These are phyloP conservation scores for Anseranas semipalmata DNA, from an alignment of 2,113 vertebrate species.

Conservation along the genomic window DNA sequence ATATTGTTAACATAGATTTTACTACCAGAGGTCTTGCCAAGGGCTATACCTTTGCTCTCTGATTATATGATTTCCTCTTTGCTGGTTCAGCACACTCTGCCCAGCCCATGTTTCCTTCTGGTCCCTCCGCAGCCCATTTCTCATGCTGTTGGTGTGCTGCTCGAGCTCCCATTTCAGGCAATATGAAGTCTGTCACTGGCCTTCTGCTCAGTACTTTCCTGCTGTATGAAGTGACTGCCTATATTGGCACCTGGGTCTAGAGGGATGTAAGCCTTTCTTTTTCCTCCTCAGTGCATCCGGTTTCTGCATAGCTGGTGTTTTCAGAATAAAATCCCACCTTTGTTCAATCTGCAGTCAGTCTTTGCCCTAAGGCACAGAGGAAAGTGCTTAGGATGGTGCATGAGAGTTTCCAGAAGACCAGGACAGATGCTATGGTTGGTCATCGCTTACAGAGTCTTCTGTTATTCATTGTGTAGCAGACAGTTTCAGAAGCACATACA, in stretches of 20 bases:
- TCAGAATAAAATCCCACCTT: background rate
- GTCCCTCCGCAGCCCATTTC: background rate
- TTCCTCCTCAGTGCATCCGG: background rate
- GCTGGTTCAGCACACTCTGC: background rate
- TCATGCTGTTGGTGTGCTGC: background rate
- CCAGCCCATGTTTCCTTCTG: background rate
- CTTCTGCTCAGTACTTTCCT: background rate
- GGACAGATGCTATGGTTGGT: background rate
- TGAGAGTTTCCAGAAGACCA: background rate
- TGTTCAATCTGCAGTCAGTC: background rate
- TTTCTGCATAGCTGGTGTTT: background rate
- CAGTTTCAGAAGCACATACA: background rate
- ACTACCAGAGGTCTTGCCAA: background rate
- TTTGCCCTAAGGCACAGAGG: background rate
- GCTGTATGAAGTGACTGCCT: background rate
- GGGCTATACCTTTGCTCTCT: background rate
- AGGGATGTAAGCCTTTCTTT: background rate
- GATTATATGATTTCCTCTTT: background rate
- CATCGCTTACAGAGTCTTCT: background rate
- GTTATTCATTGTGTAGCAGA: background rate
- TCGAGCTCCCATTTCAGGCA: background rate
- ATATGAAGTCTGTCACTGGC: background rate
- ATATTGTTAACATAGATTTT: conserved; percentile 25
- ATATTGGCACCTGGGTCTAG: background rate
- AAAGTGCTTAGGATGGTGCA: background rate